A percentile compares a stretch with the other conserved stretches of the same genome.
Conservation (phyloP, 2,888 invertebrate genomes). For the Vesta saturnalis region DNA sequence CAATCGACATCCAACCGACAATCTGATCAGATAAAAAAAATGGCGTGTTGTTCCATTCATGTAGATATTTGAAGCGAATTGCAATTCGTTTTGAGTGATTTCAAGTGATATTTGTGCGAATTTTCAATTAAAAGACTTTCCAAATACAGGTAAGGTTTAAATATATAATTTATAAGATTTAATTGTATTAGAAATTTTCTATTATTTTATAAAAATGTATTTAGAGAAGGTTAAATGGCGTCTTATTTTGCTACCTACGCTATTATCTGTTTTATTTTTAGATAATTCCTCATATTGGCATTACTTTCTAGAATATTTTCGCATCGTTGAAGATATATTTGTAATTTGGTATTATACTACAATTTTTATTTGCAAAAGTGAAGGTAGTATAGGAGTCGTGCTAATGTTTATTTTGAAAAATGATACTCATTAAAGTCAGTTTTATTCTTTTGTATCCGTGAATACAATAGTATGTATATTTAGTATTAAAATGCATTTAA, state of each 20-base stretch:
- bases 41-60: constrained; percentile 58
- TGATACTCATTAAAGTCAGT: no score
- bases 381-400: no score
- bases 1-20: constrained; percentile 33
- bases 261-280: constrained; percentile 28
- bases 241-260: constrained; percentile 35
- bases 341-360: no score
- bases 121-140: constrained; percentile 61
- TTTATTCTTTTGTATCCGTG: no score
- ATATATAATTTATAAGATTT: no score
- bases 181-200: no score
- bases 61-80: constrained; percentile 57
- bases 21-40: constrained; percentile 40
- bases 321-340: neutral
- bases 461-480: no score
- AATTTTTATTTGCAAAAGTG: no score
- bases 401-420: no score
- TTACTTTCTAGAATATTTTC: constrained; percentile 8
- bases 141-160: constrained; percentile 56
- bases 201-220: no score
- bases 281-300: constrained; percentile 19
- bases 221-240: constrained; percentile 30
- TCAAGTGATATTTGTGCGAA: constrained; percentile 63
- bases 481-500: no score
- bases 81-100: constrained; percentile 59